Evolutionary conservation across 2,797 vertebrate genomes (phyloP).

Genomic region (Oceanodroma leucorhoa): DNA sequence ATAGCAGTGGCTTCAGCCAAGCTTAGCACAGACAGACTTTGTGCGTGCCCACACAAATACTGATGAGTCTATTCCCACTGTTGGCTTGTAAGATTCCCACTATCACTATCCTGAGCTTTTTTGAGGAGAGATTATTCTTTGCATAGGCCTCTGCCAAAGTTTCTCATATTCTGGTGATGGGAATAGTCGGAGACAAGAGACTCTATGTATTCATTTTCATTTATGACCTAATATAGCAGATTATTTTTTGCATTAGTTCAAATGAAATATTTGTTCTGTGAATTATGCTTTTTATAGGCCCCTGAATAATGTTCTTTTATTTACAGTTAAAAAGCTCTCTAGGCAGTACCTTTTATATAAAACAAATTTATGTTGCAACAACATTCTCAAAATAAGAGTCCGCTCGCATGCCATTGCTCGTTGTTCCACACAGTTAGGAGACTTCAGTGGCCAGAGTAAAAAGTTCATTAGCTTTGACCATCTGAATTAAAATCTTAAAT

Average conservation of each 20-base stretch:
- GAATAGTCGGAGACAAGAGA: neutral
- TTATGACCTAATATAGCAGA: slow-evolving; percentile 3
- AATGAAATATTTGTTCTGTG: neutral
- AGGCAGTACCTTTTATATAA: neutral
- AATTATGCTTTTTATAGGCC: neutral
- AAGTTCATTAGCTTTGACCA: neutral
- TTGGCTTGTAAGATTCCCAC: slow-evolving; percentile 23
- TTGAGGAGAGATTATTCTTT: neutral
- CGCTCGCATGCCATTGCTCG: neutral
- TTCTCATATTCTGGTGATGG: neutral
- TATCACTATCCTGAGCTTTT: slow-evolving; percentile 1
- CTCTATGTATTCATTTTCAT: neutral
- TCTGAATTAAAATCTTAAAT: neutral
- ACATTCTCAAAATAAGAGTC: neutral
- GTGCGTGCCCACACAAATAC: neutral
- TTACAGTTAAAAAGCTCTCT: neutral
- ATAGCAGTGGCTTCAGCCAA: slow-evolving; percentile 40
- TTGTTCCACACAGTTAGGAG: neutral
- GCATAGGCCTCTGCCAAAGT: neutral
- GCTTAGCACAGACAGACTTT: slow-evolving; percentile 30
- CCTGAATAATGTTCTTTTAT: neutral
- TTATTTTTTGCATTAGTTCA: slow-evolving; percentile 17
- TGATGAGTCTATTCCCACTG: slow-evolving; percentile 37
- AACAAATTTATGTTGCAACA: neutral
- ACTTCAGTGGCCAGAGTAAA: neutral